phyloP scores from a whole-genome alignment of 2,888 invertebrate species.

The Nemurella pictetii region DNA sequence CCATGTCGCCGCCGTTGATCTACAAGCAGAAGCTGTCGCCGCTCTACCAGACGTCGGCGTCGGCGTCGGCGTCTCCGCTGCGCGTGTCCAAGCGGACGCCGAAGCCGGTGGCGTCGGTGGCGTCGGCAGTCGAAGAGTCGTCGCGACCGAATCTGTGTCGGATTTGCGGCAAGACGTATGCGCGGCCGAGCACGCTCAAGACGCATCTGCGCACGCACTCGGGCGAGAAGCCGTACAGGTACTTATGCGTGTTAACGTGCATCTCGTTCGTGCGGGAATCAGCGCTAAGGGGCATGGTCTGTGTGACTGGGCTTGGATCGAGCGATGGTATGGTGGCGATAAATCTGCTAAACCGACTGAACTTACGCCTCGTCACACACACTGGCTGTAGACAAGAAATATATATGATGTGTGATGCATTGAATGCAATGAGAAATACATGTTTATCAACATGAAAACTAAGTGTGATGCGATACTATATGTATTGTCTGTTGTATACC shows the following conservation, averaged over 20 bases:
- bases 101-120: slow-evolving; percentile 24
- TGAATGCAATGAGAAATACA: too few species aligned
- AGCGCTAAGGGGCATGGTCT: too few species aligned
- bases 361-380: too few species aligned
- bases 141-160: slow-evolving; percentile 84
- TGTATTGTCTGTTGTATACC: too few species aligned
- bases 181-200: slow-evolving; percentile 93
- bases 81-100: slow-evolving; percentile 5
- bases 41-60: background rate
- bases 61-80: slow-evolving; percentile 4
- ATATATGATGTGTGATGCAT: too few species aligned
- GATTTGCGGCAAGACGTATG: slow-evolving; percentile 96
- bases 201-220: slow-evolving; percentile 96
- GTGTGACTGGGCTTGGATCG: too few species aligned
- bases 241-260: background rate
- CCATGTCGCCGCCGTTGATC: background rate
- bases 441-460: too few species aligned
- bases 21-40: slow-evolving; percentile 28
- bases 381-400: too few species aligned
- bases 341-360: too few species aligned
- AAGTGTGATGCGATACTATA: too few species aligned
- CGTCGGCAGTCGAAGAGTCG: slow-evolving; percentile 33
- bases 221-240: slow-evolving; percentile 88
- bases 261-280: background rate
- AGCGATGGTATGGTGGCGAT: too few species aligned